Base-by-base conservation (phyloP, 2,888 invertebrate genomes). In the Laspeyria flexula region DNA sequence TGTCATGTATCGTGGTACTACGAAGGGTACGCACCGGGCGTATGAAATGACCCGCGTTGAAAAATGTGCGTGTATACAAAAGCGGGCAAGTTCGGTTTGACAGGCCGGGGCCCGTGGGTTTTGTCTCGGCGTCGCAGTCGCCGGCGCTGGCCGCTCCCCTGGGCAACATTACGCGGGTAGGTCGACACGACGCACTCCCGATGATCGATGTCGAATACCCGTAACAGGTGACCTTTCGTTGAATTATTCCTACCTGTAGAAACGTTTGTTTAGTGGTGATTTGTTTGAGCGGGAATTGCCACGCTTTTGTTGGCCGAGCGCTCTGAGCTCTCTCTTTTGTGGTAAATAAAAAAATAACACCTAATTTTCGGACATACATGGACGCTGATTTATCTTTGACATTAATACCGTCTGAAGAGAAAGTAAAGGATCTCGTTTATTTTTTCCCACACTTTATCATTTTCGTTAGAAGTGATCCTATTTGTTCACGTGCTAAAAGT, bases 201-300 rank as follows among this genome's bases (percentile, higher is more conserved):
- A 92, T 92, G 92, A 92, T 92, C 91, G 91, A 92, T 90, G 90
- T 83, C 84, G 87, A 86, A 88, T 83, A 83, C 87, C 88, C 85
- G 85, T 88, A 88, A 90, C 90, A 90, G 88, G 90, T 92, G 91
- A 91, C 91, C 91, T 91, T 89, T 89, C 80, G 70, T 76, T 90
- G 86, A 90, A 91, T 91, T 91, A 91, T 90, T 90, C 80, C 81
- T 88, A 86, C 88, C 88, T 86, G 88, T 85, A 85, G 88, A 89
- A 89, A 87, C 83, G 83, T 90, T 90, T 88, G 88, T 85, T 90
- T 87, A 87, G 86, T 83, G 83, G 88, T 88, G 89, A 90, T 90
- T 91, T 90, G 86, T 90, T 89, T 86, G 81, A 80, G 76, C 74
- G 81, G 76, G 84, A 84, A 88, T 87, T 81, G 83, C 77, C 72